Evolutionary conservation across 2,888 invertebrate species (phyloP).

Genomic region (Agrochola litura): DNA sequence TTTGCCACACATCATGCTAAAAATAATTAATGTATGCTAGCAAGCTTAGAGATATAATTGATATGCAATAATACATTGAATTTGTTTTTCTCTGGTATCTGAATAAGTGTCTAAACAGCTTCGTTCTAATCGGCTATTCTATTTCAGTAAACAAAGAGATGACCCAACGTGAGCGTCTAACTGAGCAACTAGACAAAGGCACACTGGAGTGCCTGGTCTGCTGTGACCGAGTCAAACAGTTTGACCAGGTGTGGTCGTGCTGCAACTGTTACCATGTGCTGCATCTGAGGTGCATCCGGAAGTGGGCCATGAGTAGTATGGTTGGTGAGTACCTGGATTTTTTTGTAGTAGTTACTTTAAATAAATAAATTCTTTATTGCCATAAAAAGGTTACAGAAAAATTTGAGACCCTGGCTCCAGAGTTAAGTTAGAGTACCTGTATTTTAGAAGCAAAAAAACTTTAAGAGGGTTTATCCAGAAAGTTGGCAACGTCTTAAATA

Average conservation of each 20-base stretch:
- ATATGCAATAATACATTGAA: background rate
- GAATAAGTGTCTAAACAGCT: background rate
- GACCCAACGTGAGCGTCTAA: constrained; percentile 95
- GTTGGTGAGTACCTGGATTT: constrained; percentile 85
- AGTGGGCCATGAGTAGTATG: constrained; percentile 97
- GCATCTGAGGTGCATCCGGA: constrained; percentile 96
- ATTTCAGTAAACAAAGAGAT: constrained; percentile 81
- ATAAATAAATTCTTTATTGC: too few species aligned
- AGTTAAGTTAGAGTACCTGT: too few species aligned
- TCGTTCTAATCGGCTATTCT: background rate
- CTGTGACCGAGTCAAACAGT: constrained; percentile 95
- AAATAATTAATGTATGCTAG: background rate
- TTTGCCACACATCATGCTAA: background rate
- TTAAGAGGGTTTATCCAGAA: too few species aligned
- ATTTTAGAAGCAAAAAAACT: too few species aligned
- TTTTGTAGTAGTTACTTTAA: background rate
- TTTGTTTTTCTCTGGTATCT: background rate
- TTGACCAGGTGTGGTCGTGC: constrained; percentile 97
- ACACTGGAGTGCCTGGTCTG: constrained; percentile 98
- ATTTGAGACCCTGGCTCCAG: too few species aligned
- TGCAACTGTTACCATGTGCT: constrained; percentile 97
- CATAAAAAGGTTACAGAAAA: too few species aligned
- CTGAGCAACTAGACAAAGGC: constrained; percentile 95
- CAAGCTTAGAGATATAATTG: background rate
- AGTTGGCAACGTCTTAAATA: too few species aligned